Evolutionary conservation across 2,113 vertebrate genomes (phyloP).

Genomic region (Pantherophis guttatus): DNA sequence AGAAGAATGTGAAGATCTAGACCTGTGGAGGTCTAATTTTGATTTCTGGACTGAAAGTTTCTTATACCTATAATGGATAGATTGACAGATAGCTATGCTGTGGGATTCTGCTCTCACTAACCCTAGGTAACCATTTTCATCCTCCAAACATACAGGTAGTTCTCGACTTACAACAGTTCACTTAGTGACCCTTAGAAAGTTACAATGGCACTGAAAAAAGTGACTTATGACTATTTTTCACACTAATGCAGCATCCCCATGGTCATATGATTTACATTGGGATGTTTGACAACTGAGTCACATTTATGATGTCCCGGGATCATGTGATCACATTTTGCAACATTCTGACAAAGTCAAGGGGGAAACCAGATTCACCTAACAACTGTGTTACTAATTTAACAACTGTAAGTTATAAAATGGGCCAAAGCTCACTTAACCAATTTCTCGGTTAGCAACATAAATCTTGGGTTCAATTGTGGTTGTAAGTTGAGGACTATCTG

Average conservation of each 20-base stretch:
- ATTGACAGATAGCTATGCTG: not conserved
- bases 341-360: not conserved
- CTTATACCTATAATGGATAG: not conserved
- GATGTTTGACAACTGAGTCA: no score
- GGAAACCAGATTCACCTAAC: not conserved
- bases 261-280: no score
- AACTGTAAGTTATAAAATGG: not conserved
- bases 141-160: not conserved
- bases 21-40: not conserved
- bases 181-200: no score
- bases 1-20: not conserved
- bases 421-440: not conserved
- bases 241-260: no score
- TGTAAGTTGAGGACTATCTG: no score
- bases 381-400: not conserved
- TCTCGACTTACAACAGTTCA: no score
- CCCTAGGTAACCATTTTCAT: not conserved
- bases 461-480: not conserved
- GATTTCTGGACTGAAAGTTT: not conserved
- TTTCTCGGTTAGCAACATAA: not conserved
- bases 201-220: no score
- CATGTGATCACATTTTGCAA: not conserved
- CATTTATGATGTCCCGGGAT: not conserved
- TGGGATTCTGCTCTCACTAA: not conserved
- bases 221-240: no score